Base-by-base conservation (phyloP, 1,140 invertebrate species). In the Diorhabda sublineata region DNA sequence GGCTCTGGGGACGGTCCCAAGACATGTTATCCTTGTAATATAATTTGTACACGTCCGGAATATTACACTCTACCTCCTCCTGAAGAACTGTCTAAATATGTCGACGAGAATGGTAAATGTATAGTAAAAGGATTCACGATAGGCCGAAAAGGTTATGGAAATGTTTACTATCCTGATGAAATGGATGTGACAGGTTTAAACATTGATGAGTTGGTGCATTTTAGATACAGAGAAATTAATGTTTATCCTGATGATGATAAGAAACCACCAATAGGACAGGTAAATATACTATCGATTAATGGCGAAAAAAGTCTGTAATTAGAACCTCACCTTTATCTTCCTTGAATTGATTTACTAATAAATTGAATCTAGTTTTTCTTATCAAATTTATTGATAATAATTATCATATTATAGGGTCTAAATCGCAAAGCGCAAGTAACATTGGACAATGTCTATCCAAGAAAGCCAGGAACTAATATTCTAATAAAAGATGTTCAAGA, bases 371-470 rank as follows among this genome's bases (percentile, higher is more conserved):
- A 2, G 26, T 26, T 60, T 7, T 11, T 42, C 6, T 7, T 7
- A 60, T 52, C 45, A 52, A 52, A 52, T 52, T 52, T 52, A 52
- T 42, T 42, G 26, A 42, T 42, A 61, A 7, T 61, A 5, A 60
- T 67, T 58, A 56, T 62, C n/a, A 44, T 26, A 26, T 69, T 72
- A 45, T 58, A 70, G 67, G 97, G 93, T 0, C 82, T 99, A 3
- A 99, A 99, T 83, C 86, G 94, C 42, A 89, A 89, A 47, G 97
- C 98, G 3, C 91, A 98, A 80, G 91, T 96, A 2, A 98, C 95
- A 0, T 81, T 99, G 47, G 95, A 98, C 80, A 86, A 92, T 74
- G 94, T 99, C 3, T 99, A 95, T 93, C 97, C 98, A 0, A 83
- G 89, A 11, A 94, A 98, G 80, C 97, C 97, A 83, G 89, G 89